Evolutionary conservation across 2,113 vertebrate species (phyloP).

Genomic region (Gorsachius goisagi): DNA sequence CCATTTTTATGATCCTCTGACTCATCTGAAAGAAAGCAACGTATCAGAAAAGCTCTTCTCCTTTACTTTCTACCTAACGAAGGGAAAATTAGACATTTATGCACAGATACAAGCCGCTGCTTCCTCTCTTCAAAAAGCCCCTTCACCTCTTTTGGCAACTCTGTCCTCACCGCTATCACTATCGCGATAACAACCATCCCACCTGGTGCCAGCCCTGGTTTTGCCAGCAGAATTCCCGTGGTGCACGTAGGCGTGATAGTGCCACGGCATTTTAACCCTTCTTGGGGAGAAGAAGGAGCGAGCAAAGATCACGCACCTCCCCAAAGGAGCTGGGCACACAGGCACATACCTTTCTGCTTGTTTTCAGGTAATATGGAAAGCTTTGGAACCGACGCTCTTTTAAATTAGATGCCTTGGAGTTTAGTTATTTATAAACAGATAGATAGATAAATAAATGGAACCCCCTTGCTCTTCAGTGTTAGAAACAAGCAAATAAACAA

Average conservation of each 20-base stretch:
- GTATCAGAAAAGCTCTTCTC: neutral
- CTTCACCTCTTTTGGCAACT: neutral
- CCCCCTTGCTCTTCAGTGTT: neutral
- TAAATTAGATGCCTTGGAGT: slow-evolving; percentile 20
- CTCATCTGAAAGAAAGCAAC: neutral
- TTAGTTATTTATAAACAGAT: slow-evolving; percentile 19
- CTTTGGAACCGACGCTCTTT: neutral
- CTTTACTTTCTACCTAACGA: neutral
- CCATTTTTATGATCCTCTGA: neutral
- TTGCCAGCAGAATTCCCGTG: slow-evolving; percentile 58
- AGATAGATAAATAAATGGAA: neutral
- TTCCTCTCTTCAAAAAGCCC: neutral
- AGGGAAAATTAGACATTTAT: neutral
- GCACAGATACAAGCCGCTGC: neutral
- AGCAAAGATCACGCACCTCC: neutral
- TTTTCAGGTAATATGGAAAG: neutral
- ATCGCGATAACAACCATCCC: slow-evolving; percentile 13
- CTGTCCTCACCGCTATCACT: slow-evolving; percentile 5
- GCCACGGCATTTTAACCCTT: slow-evolving; percentile 54
- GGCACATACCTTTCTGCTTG: neutral
- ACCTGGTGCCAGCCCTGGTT: slow-evolving; percentile 45
- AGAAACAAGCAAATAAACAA: slow-evolving; percentile 45
- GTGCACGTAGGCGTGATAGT: slow-evolving; percentile 26
- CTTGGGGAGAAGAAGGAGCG: neutral
- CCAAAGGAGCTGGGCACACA: neutral